Base-by-base conservation (phyloP, 2,113 vertebrate genomes). In the Apteryx mantelli region DNA sequence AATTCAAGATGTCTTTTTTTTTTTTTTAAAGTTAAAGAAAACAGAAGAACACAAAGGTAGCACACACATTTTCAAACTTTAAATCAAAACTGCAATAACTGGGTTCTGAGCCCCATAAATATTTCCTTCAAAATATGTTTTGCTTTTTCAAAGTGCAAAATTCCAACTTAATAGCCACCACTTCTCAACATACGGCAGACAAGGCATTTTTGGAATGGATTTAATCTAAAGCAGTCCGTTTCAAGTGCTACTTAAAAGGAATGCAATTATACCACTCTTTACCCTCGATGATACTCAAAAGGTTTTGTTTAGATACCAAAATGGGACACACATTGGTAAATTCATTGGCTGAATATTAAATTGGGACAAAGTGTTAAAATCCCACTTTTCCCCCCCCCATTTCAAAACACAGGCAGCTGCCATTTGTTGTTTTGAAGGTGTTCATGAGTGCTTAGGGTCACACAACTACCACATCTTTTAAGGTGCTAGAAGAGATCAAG, bases 111-210 rank as follows among this genome's bases (percentile, higher is more conserved):
- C 28, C 68, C 91, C 97, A 97, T 97, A 97, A 98, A 97, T 97
- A 98, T 96, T 87, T 93, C 96, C 96, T 96, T 96, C 90, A 97
- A 98, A 97, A 80, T 86, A 97, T 82, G 46, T 93, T 95, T 93
- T 71, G 44, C 48, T 91, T 93, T 90, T 95, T 86, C 95, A 97
- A 98, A 98, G 96, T 98, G 97, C 97, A 98, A 98, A 98, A 97
- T 77, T 94, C 92, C 66, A 97, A 97, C 56, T 64, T 24, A 96
- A 96, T 50, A 86, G 64, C 78, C 94, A 90, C 86, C 93, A 83
- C 94, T 93, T 83, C 95, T 61, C 91, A 52, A 83, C n/a, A 42
- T 2, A 93, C 0, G 58, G 66, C 76, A 93, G 95, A 69, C 85
- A 89, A 82, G 78, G 89, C 89, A 89, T 95, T 89, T 74, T 42